phyloP scores from a whole-genome alignment of 2,113 vertebrate genomes.

The Herpetotheres cachinnans region DNA sequence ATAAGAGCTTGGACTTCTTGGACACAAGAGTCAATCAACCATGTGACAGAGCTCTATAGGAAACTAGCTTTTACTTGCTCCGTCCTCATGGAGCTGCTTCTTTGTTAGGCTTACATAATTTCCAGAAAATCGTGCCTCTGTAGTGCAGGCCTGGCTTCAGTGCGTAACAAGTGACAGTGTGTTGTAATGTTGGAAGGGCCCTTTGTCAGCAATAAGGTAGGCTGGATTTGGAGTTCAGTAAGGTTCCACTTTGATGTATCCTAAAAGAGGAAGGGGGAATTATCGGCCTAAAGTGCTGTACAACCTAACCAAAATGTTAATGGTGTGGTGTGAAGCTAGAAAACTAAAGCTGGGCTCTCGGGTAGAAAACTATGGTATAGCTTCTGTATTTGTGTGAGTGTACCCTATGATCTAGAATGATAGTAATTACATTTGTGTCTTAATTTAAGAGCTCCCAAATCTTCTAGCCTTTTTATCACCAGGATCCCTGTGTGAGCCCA shows the following conservation, averaged over 20 bases:
- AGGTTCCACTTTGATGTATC: not conserved
- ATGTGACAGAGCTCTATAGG: not conserved
- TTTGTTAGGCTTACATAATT: not conserved
- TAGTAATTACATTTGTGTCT: not conserved
- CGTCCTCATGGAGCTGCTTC: not conserved
- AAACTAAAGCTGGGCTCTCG: not conserved
- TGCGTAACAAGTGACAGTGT: accelerated
- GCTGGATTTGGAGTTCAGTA: not conserved
- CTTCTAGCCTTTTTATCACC: not conserved
- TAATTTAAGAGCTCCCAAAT: not conserved
- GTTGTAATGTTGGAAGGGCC: not conserved
- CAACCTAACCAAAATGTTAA: not conserved
- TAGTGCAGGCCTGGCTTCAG: not conserved
- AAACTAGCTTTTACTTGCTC: not conserved
- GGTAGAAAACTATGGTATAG: not conserved
- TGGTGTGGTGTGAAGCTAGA: not conserved
- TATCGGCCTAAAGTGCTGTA: not conserved
- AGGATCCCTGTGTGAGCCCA: not conserved
- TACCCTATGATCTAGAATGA: not conserved
- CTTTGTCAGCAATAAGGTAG: not conserved
- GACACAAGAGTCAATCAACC: not conserved
- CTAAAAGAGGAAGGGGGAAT: not conserved
- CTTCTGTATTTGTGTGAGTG: not conserved
- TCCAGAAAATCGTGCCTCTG: not conserved
- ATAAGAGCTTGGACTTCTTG: not conserved